Evolutionary conservation across 2,113 vertebrate genomes (phyloP), one percentile per base, ranked within the genome.

Genomic region (Buteo buteo): DNA sequence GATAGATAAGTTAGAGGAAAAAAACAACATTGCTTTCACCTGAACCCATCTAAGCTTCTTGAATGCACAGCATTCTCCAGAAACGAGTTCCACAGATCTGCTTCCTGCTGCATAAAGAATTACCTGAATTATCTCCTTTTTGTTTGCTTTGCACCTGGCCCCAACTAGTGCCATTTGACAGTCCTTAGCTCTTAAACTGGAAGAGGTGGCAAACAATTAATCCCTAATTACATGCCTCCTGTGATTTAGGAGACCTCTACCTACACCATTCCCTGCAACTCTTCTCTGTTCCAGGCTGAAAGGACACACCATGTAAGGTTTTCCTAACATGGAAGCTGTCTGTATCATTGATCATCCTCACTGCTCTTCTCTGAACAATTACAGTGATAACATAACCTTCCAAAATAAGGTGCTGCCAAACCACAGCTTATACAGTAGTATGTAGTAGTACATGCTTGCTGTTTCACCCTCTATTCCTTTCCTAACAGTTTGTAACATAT

Each of bases 401-500:
- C 47, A 62, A 67, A 88, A 80, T 4, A 76, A 80, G 49, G 12
- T 65, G 44, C 79, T 93, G 79, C 54, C 70, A 82, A 85, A 85
- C 61, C 16, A 81, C 2, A 6, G 67, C 54, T 84, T 82, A 79
- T 36, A 50, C 32, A 91, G 52, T 24, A 91, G 58, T 38, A 82
- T 9, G 31, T 7, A 83, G 73, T 21, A 59, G 78, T 65, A 67
- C 8, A 59, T 67, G n/a, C 44, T 82, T 67, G 52, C 92, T 90
- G 42, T 45, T 92, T 88, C 54, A 90, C 14, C 18, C 58, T 65
- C 62, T 44, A 16, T 44, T 71, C 29, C 64, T 59, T 79, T 71
- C 52, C 57, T 82, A 93, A 71, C 66, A 90, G 49, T 64, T 95
- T 89, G 71, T 79, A 93, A 79, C 94, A 95, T 87, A 86, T 64